These are phyloP conservation scores for Eupristina koningsbergeri DNA, from an alignment of 1,140 invertebrate species.

Conservation along the genomic window DNA sequence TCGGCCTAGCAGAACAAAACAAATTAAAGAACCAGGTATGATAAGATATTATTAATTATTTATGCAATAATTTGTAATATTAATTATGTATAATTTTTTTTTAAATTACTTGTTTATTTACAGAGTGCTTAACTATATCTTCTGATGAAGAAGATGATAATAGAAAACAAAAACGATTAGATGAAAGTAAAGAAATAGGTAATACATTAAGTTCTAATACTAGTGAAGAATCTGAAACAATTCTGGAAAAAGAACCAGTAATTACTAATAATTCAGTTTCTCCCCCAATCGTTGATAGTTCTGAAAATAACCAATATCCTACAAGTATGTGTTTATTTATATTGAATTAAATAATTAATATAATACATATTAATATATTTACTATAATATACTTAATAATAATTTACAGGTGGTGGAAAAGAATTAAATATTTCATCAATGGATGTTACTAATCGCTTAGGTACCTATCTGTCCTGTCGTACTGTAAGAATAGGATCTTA, in stretches of 20 bases:
- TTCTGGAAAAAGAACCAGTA: slow-evolving; percentile 73
- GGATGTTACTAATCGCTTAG: slow-evolving; percentile 50
- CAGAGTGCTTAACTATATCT: slow-evolving; percentile 71
- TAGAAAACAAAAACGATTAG: slow-evolving; percentile 51
- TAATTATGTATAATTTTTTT: not conserved
- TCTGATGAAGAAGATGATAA: slow-evolving; percentile 69
- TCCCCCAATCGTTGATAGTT: not conserved
- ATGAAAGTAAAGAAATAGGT: slow-evolving; percentile 49
- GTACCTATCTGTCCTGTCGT: slow-evolving; percentile 77
- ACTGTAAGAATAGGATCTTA: slow-evolving; percentile 87
- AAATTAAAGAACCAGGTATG: slow-evolving; percentile 65
- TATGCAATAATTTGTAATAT: not conserved
- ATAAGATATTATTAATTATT: too few relatives aligned
- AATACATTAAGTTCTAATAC: slow-evolving; percentile 37
- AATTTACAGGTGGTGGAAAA: slow-evolving; percentile 68
- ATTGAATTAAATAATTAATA: not conserved
- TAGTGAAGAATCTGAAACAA: slow-evolving; percentile 60
- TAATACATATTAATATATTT: not conserved
- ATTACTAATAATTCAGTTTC: slow-evolving; percentile 62
- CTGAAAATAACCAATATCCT: slow-evolving; percentile 19
- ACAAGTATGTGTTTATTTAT: slow-evolving; percentile 14
- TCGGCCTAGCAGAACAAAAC: slow-evolving; percentile 34
- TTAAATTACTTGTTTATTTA: not conserved
- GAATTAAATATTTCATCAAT: slow-evolving; percentile 56
- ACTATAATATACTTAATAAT: slow-evolving; percentile 6